Percentiles rank a stretch among this genome's conserved stretches.
phyloP scores from a whole-genome alignment of 37 sponge, comb jelly and placozoan species.

The Petrosia ficiformis region DNA sequence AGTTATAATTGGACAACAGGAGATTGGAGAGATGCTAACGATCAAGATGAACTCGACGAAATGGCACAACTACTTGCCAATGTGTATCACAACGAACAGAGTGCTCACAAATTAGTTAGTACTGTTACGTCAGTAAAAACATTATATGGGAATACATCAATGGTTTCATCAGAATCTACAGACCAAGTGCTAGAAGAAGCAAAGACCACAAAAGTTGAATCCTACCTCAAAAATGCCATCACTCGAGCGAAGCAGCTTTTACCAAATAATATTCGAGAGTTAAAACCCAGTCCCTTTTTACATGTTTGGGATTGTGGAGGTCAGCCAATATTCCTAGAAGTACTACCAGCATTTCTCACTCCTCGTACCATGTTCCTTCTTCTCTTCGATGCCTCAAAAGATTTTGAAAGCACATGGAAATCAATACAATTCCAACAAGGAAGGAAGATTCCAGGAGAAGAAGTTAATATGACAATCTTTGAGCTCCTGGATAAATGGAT shows the following conservation, averaged over 20 bases:
- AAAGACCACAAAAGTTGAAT: too few relatives aligned
- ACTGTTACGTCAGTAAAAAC: neutral
- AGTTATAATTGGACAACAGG: too few relatives aligned
- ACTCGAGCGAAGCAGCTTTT: too few relatives aligned
- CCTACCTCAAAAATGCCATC: too few relatives aligned
- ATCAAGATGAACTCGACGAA: conserved; percentile 11
- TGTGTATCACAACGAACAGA: neutral
- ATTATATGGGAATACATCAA: too few relatives aligned
- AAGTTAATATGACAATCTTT: neutral
- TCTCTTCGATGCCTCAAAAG: conserved; percentile 41
- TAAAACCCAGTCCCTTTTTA: neutral
- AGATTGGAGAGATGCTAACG: too few relatives aligned
- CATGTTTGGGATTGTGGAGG: conserved; percentile 73
- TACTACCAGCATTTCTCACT: conserved; percentile 49
- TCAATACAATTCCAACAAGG: conserved; percentile 10
- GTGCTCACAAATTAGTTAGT: conserved; percentile 1
- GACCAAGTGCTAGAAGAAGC: neutral
- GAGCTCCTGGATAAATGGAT: conserved; percentile 36
- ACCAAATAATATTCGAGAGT: neutral
- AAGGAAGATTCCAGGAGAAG: neutral
- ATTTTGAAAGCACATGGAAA: conserved; percentile 7
- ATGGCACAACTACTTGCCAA: conserved; percentile 7
- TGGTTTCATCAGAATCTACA: neutral
- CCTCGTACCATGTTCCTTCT: conserved; percentile 42
- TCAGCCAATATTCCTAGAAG: conserved; percentile 40